Conservation (phyloP, 2,113 vertebrate species). For the Ptilorrhoa leucosticta region DNA sequence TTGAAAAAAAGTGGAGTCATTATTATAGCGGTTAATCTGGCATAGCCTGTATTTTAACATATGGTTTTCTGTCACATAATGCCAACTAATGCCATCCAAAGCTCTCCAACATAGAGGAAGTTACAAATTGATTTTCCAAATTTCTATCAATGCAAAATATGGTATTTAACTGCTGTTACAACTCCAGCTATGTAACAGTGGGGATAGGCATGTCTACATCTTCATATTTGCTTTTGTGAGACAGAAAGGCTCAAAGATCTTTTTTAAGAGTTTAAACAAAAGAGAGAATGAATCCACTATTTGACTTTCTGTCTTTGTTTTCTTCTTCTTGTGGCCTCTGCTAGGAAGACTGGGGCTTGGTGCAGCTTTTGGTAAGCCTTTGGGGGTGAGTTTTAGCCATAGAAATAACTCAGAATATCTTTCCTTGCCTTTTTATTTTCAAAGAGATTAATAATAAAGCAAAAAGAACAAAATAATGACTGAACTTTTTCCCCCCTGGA, state of each 20-base stretch:
- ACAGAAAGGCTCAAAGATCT: not conserved
- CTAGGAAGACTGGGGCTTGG: not conserved
- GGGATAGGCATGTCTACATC: no score
- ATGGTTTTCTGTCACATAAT: not conserved
- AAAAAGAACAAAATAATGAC: not conserved
- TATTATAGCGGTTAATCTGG: not conserved
- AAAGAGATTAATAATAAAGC: not conserved
- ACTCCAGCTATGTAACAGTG: not conserved
- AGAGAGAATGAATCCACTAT: not conserved
- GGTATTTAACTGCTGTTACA: not conserved
- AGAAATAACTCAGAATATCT: not conserved
- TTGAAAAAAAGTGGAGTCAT: not conserved
- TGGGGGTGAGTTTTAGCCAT: not conserved
- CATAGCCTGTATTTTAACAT: not conserved
- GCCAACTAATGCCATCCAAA: not conserved
- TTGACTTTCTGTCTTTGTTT: not conserved
- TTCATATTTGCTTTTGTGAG: not conserved
- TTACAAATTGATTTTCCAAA: not conserved
- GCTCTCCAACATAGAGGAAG: not conserved
- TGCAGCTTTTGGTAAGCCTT: not conserved
- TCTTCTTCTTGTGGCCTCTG: not conserved
- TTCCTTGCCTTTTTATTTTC: not conserved
- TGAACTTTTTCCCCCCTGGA: not conserved
- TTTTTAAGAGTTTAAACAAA: not conserved
- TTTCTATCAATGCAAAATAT: not conserved